Percentiles rank a stretch among this genome's conserved stretches.
phyloP scores from a whole-genome alignment of 1,140 invertebrate genomes.

The Brachionus plicatilis region DNA sequence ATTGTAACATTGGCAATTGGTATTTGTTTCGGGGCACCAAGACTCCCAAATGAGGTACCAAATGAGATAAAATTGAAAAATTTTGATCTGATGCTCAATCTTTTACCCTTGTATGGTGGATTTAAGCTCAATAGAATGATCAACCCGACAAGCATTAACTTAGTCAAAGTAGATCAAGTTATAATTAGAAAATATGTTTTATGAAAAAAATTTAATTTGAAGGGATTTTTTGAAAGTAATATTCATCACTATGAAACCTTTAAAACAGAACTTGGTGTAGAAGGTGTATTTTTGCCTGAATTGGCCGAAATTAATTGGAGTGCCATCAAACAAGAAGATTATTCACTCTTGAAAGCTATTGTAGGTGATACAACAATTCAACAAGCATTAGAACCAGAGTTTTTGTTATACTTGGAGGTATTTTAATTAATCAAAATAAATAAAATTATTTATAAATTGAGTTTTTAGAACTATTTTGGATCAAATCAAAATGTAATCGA shows the following conservation, averaged over 20 bases:
- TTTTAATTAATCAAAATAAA: background rate
- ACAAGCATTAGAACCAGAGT: conserved; percentile 3
- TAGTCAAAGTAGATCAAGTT: background rate
- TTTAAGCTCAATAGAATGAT: conserved; percentile 18
- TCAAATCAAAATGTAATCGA: background rate
- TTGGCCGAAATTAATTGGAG: background rate
- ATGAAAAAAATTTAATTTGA: background rate
- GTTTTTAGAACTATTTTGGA: background rate
- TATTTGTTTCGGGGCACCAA: background rate
- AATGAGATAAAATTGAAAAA: background rate
- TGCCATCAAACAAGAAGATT: conserved; percentile 18
- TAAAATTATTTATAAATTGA: background rate
- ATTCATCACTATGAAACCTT: background rate
- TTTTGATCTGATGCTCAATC: conserved; percentile 6
- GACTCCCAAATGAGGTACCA: background rate
- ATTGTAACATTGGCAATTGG: too few species aligned
- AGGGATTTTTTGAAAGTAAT: conserved; percentile 5
- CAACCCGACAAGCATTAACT: background rate
- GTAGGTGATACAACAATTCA: conserved; percentile 16
- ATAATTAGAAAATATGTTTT: background rate
- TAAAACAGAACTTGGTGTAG: background rate
- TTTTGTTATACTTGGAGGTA: background rate
- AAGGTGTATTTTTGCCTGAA: conserved; percentile 11
- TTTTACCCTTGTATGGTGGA: conserved; percentile 23
- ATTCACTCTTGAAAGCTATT: background rate